phyloP scores from a whole-genome alignment of 2,113 vertebrate genomes.

The Pogona vitticeps region DNA sequence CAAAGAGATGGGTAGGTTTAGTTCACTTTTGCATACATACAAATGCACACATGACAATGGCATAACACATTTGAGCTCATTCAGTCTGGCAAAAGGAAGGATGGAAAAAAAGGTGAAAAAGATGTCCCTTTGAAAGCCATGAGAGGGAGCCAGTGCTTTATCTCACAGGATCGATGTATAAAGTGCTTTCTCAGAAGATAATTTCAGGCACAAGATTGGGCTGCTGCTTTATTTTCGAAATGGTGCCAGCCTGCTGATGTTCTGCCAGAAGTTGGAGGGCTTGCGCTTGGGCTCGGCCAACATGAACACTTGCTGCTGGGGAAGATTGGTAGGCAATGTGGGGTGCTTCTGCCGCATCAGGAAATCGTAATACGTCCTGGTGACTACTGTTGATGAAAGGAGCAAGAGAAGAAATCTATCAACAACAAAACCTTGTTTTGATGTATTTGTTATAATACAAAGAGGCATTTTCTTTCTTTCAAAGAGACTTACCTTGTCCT shows the following conservation, averaged over 20 bases:
- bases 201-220: conserved; percentile 70
- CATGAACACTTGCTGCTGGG: conserved; percentile 93
- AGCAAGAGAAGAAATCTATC: neutral
- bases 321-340: conserved; percentile 81
- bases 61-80: conserved; percentile 7
- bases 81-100: conserved; percentile 50
- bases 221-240: conserved; percentile 86
- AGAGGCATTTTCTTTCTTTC: neutral
- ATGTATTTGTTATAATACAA: neutral
- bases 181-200: conserved; percentile 81
- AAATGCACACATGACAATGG: neutral
- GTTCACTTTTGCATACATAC: neutral
- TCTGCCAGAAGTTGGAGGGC: conserved; percentile 96
- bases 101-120: conserved; percentile 38
- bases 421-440: neutral
- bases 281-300: conserved; percentile 94
- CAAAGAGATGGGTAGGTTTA: conserved; percentile 24
- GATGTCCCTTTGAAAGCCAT: conserved; percentile 60
- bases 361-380: conserved; percentile 91
- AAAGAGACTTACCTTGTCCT: neutral
- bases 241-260: conserved; percentile 91
- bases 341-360: conserved; percentile 92
- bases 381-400: conserved; percentile 72
- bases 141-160: conserved; percentile 64
- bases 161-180: conserved; percentile 77